phyloP scores from a whole-genome alignment of 1,140 invertebrate genomes.

The Eriocheir sinensis region DNA sequence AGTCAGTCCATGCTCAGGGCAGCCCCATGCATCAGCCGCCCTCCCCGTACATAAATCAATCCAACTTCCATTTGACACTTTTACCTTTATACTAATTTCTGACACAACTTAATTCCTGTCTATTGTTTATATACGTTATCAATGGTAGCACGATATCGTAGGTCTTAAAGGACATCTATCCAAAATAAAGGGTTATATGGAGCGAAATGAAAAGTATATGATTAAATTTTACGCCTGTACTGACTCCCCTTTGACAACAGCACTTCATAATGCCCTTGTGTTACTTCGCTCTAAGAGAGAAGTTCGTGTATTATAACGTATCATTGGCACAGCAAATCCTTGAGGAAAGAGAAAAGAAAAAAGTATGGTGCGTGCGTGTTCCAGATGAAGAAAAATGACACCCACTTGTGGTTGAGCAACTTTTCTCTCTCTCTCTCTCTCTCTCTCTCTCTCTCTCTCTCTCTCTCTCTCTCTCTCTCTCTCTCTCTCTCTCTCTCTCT shows the following conservation, averaged over 20 bases:
- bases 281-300: no score
- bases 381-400: slow-evolving; percentile 9
- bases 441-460: neutral
- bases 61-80: no score
- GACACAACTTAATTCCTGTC: no score
- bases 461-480: neutral
- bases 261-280: slow-evolving; percentile 8
- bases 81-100: no score
- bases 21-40: no score
- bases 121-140: neutral
- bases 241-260: neutral
- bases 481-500: neutral
- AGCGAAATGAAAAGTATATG: no score
- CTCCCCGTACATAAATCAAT: no score
- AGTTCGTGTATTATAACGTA: no score
- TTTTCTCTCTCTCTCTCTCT: neutral
- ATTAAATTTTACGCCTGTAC: neutral
- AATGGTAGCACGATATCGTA: neutral
- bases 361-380: neutral
- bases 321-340: neutral
- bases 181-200: no score
- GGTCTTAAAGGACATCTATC: neutral
- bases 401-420: neutral
- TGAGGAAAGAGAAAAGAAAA: neutral
- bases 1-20: no score